Evolutionary conservation across 2,113 vertebrate genomes (phyloP), one percentile per base, ranked within the genome.

Genomic region (Cynoglossus semilaevis): DNA sequence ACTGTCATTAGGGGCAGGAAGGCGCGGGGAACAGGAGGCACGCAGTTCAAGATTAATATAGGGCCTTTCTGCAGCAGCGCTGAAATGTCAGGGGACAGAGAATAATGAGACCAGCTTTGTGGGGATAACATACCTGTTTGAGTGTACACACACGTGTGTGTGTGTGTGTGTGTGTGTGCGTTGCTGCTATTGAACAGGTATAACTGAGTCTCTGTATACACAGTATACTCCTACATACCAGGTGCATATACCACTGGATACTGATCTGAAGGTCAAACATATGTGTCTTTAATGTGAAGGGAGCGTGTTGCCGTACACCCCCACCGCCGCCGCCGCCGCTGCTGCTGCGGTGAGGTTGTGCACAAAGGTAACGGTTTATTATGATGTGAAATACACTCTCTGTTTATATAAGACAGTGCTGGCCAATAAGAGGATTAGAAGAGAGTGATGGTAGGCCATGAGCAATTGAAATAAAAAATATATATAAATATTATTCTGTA

Each of bases 1-100:
- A 88, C 78, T 86, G 88, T 86, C 86, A 84, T 87, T 87, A 88
- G 80, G 63, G 63, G 57, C 47, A 51, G 51, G 58, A 69, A 67
- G 79, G 79, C 56, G 67, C 59, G 15, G 57, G 58, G 56, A 80
- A 67, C 15, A 19, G 45, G 77, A 74, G 64, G 58, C 15, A 47
- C 68, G 46, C 58, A 29, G 59, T 59, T 60, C 34, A 67, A 85
- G 84, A 89, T 87, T 86, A 81, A 85, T 82, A 74, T 73, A 52
- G 44, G 72, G 81, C 70, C 72, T 76, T 71, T 86, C 76, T 51
- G 16, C 11, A n/a, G 83, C 70, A n/a, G n/a, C n/a, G 51, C 69
- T 74, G 61, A 82, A 88, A 85, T 85, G 81, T 85, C 87, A 85
- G 59, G 72, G 69, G 83, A 87, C 61, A 45, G 42, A 19, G 63